Conservation (phyloP, 1,140 invertebrate genomes). For the Metaphire vulgaris region DNA sequence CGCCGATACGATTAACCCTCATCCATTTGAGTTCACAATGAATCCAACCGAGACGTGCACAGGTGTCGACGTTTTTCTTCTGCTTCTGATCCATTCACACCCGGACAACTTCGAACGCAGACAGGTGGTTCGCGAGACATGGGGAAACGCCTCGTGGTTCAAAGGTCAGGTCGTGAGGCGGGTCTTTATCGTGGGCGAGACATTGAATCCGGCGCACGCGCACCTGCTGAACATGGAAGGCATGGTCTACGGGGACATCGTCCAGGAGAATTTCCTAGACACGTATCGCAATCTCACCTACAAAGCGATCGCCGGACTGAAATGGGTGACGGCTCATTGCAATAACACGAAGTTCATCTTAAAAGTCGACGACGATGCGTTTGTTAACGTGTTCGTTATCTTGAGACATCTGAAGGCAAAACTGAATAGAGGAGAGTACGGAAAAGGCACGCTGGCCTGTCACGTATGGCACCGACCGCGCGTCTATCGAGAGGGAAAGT, state of each 20-base stretch:
- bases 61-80: conserved; percentile 1
- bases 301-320: conserved; percentile 76
- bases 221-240: conserved; percentile 59
- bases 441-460: conserved; percentile 35
- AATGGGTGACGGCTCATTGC: conserved; percentile 66
- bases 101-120: conserved; percentile 36
- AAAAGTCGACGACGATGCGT: conserved; percentile 57
- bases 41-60: neutral
- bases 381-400: conserved; percentile 50
- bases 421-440: conserved; percentile 49
- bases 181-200: conserved; percentile 65
- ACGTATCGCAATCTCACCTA: conserved; percentile 77
- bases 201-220: conserved; percentile 50
- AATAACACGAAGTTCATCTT: conserved; percentile 54
- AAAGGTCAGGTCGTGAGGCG: conserved; percentile 32
- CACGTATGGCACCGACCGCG: conserved; percentile 41
- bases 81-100: conserved; percentile 28
- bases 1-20: neutral
- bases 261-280: conserved; percentile 72
- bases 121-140: conserved; percentile 44
- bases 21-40: neutral
- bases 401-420: conserved; percentile 50
- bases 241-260: conserved; percentile 60
- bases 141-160: conserved; percentile 37
- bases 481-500: conserved; percentile 48